A percentile compares a stretch with the other conserved stretches of the same genome.
These are phyloP conservation scores for Gymnogyps californianus DNA, from an alignment of 2,113 vertebrate species.

Conservation along the genomic window DNA sequence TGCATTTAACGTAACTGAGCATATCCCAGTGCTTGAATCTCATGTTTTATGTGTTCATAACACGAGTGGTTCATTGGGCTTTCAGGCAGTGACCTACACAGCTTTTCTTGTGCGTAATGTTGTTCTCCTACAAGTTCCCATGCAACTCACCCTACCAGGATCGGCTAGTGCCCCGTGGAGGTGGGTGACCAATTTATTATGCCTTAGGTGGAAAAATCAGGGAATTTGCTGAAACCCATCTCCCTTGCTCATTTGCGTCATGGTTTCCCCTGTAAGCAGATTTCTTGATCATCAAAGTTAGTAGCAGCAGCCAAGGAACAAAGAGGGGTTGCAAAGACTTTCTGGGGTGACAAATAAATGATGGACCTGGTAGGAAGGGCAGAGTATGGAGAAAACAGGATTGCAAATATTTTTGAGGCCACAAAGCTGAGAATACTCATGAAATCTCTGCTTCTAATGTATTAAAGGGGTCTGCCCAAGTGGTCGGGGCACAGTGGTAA, in stretches of 20 bases:
- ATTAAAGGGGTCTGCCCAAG: background rate
- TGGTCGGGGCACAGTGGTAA: background rate
- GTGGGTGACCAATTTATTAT: background rate
- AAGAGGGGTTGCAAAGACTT: background rate
- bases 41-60: background rate
- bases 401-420: background rate
- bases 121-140: background rate
- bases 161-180: rapidly evolving
- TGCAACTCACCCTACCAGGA: background rate
- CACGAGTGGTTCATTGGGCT: background rate
- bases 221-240: background rate
- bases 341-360: background rate
- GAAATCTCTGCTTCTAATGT: background rate
- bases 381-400: background rate
- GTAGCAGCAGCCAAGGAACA: background rate
- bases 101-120: rapidly evolving
- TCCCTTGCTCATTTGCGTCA: background rate
- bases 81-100: background rate
- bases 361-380: background rate
- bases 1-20: background rate
- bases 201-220: background rate
- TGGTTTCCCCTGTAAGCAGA: background rate
- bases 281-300: background rate
- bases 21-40: background rate
- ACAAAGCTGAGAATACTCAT: background rate